Base-by-base conservation (phyloP, 1,140 invertebrate species). In the Bathynomus jamesi region DNA sequence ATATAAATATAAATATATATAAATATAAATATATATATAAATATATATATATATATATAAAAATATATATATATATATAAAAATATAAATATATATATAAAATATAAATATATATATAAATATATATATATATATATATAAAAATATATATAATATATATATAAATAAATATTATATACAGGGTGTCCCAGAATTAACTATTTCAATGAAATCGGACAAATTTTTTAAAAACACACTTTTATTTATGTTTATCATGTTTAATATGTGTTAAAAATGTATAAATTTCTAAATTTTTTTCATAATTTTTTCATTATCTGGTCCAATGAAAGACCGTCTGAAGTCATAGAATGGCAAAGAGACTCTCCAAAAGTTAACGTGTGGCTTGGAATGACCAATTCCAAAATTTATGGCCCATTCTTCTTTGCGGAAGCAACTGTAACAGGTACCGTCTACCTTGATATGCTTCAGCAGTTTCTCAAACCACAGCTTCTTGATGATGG, bases 31-130 rank as follows among this genome's bases (percentile, higher is more conserved):
- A 21, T 4, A 28, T 28, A 27, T 28, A 28, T 65, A 29, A 27
- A 29, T 25, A 29, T 65, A 29, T 65, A 29, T 27, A 25, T 27
- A 11, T 27, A 28, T 17, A 28, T 27, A 11, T 27, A 29, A 7
- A 11, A 17, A 28, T 27, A 29, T 65, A 65, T 27, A 11, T 65
- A 27, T 65, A 65, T 29, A 28, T 65, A 11, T 28, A 65, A 17
- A 28, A 17, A 29, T 65, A 65, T 65, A 28, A 25, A 65, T 65
- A 65, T 65, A 65, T 10, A 28, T 65, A 65, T 29, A n/a, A 21
- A 21, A 65, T 10, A 28, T 29, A 27, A 25, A 17, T 25, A 27
- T 28, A 25, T 30, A 32, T 28, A 30, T 25, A 30, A n/a, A 8
- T 31, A 28, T 25, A 67, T 8, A 31, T 28, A 40, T 31, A 21